phyloP scores from a whole-genome alignment of 2,888 invertebrate genomes.

The Ptilodon capucinus region DNA sequence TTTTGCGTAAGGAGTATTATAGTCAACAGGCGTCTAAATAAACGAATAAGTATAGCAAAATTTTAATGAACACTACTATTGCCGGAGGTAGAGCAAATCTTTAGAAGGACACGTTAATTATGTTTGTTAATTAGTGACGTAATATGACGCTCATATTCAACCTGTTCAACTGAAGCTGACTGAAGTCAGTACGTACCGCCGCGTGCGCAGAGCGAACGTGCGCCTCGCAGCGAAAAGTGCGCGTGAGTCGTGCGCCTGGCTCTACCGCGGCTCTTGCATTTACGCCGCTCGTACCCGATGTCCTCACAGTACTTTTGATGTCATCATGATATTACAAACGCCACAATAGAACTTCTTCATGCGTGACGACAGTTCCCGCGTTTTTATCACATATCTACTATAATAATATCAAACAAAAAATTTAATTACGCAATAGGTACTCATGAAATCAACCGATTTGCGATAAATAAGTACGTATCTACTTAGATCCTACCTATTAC shows the following conservation, averaged over 20 bases:
- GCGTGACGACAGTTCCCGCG: slow-evolving; percentile 16
- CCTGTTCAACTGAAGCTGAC: slow-evolving; percentile 19
- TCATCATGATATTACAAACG: slow-evolving; percentile 5
- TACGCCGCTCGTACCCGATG: neutral
- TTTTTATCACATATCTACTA: slow-evolving; percentile 8
- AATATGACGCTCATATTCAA: slow-evolving; percentile 31
- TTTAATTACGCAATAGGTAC: neutral
- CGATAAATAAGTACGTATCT: too few species aligned
- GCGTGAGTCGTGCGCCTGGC: slow-evolving; percentile 4
- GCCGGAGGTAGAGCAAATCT: neutral
- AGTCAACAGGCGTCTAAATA: too few species aligned
- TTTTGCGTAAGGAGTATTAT: too few species aligned
- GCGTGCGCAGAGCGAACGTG: slow-evolving; percentile 56
- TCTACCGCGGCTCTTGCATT: neutral
- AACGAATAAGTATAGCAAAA: too few species aligned
- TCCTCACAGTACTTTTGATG: slow-evolving; percentile 7
- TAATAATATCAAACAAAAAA: neutral
- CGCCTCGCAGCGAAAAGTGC: slow-evolving; percentile 39
- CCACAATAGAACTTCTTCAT: slow-evolving; percentile 6
- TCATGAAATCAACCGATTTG: neutral
- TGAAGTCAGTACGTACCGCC: slow-evolving; percentile 36
- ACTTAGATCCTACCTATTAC: too few species aligned
- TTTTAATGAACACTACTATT: too few species aligned
- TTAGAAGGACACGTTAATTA: neutral
- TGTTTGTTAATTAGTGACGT: slow-evolving; percentile 35